phyloP scores from a whole-genome alignment of 2,888 invertebrate species.

The Pheosia gnoma region DNA sequence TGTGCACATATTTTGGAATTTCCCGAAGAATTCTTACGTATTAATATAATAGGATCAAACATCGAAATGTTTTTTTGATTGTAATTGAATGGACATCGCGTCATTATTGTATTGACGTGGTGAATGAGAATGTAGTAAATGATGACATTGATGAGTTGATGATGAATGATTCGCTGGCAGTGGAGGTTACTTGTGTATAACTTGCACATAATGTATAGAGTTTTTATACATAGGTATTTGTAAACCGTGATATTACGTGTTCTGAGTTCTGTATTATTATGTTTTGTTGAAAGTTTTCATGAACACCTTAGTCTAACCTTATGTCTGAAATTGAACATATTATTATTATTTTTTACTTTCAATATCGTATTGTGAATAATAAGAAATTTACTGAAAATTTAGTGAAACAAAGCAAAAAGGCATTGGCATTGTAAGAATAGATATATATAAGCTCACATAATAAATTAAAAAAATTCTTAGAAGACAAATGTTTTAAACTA shows the following conservation, averaged over 20 bases:
- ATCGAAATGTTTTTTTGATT: slow-evolving; percentile 38
- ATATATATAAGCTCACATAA: not conserved
- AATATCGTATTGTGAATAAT: too few relatives aligned
- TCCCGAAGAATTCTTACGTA: slow-evolving; percentile 45
- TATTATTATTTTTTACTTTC: too few relatives aligned
- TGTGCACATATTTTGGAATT: slow-evolving; percentile 73
- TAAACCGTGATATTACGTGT: not conserved
- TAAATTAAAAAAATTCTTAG: not conserved
- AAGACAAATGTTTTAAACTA: not conserved
- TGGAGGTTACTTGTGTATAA: not conserved
- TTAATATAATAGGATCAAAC: slow-evolving; percentile 44
- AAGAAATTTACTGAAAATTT: not conserved
- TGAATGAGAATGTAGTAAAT: slow-evolving; percentile 38
- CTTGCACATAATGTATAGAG: not conserved
- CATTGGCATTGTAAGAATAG: not conserved
- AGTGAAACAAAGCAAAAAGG: not conserved
- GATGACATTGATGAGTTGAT: slow-evolving; percentile 36
- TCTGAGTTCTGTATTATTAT: too few relatives aligned
- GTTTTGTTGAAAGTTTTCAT: too few relatives aligned
- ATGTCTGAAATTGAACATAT: too few relatives aligned
- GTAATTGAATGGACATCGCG: slow-evolving; percentile 41
- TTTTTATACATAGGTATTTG: not conserved
- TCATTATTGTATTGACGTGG: slow-evolving; percentile 39
- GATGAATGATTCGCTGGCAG: slow-evolving; percentile 16
- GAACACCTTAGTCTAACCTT: too few relatives aligned